Conservation (phyloP, 2,888 invertebrate genomes). For the Mellilla xanthometata region DNA sequence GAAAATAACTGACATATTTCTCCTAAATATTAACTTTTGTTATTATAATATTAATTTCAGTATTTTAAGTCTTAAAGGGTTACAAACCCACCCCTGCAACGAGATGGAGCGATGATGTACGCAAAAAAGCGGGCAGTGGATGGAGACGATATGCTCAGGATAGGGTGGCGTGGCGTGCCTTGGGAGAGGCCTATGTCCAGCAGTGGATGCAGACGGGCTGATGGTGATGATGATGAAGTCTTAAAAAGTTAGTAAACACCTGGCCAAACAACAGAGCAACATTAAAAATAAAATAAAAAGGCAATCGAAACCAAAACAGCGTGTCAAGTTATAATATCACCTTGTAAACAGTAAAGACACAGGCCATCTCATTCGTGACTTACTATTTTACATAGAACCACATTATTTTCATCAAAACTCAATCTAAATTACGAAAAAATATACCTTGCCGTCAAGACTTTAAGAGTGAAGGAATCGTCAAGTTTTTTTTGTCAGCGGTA, state of each 20-base stretch:
- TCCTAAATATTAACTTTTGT: too few species aligned
- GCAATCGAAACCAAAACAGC: slow-evolving; percentile 55
- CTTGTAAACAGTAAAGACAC: slow-evolving; percentile 64
- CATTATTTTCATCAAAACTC: not conserved
- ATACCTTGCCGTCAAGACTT: not conserved
- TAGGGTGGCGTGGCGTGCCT: too few species aligned
- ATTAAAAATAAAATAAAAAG: slow-evolving; percentile 28
- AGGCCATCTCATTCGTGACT: slow-evolving; percentile 66
- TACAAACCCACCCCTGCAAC: slow-evolving; percentile 52
- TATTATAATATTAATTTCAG: too few species aligned
- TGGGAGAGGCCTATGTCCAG: too few species aligned
- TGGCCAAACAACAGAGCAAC: slow-evolving; percentile 8
- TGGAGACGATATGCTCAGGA: too few species aligned
- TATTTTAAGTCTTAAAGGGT: slow-evolving; percentile 71
- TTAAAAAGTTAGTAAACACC: not conserved
- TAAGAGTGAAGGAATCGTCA: not conserved
- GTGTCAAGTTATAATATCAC: slow-evolving; percentile 68
- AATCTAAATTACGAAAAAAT: not conserved
- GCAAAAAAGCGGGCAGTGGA: too few species aligned
- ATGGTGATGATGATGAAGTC: too few species aligned
- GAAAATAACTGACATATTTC: too few species aligned
- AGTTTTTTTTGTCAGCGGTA: too few species aligned
- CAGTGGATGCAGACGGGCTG: too few species aligned
- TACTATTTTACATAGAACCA: slow-evolving; percentile 56
- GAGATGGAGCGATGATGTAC: too few species aligned